Base-by-base conservation (phyloP, 2,888 invertebrate species). In the Cataglyphis albicans region DNA sequence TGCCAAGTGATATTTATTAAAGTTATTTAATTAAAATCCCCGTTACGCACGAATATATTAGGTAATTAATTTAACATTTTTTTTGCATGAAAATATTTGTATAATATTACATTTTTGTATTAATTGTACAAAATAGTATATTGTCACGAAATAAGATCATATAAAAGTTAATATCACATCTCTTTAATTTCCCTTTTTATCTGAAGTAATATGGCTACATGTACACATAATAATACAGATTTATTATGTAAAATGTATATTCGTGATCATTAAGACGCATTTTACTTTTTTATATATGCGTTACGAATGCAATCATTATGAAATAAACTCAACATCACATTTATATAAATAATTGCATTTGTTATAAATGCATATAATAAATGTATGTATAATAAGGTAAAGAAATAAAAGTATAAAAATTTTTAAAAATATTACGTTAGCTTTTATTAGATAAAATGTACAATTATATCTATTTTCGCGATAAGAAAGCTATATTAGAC, bases 381-480 rank as follows among this genome's bases (percentile, higher is more conserved):
- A 52, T 21, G 38, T 25, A 65, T 6, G 25, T 18, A 12, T 67
- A 48, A 55, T 38, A 63, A 15, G 9, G 52, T 55, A 29, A 29
- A 32, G 76, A 85, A 76, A 67, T 78, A 78, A 76, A 80, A 38
- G 12, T 10, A 81, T 44, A 52, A n/a, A 12, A 67, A 18, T n/a
- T 68, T 83, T 85, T 84, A 86, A 86, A 87, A 90, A 89, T 90
- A 90, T 91, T 91, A 90, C 87, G 91, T 91, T 91, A 91, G 88
- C 89, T 92, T 93, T 93, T 94, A 94, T 94, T 94, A 93, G 93
- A 93, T 93, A 93, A 93, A 94, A 94, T 94, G 94, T 94, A 94
- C 94, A 94, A 93, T 94, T 93, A 44, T 44, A 91, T 91, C 92
- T 94, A 94, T 91, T 91, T 91, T 89, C 86, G 82, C 70, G 83